Evolutionary conservation across 2,113 vertebrate species (phyloP), one percentile per base, ranked within the genome.

Genomic region (Muscicapa adusta): DNA sequence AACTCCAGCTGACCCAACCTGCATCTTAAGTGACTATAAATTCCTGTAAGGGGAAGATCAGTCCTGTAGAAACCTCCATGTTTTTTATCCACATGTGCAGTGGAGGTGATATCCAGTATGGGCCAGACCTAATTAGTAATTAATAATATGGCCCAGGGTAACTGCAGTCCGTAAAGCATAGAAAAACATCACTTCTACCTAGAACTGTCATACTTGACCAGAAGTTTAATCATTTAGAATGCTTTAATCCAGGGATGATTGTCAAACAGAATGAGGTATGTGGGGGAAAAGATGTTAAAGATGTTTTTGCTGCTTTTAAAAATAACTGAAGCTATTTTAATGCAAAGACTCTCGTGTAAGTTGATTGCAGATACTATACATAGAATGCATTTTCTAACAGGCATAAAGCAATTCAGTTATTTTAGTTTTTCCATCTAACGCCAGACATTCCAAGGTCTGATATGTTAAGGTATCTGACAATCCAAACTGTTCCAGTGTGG

Each of bases 351-450:
- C 66, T 15, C 45, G n/a, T 19, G 5, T 11, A 70, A 88, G n/a
- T 15, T 94, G 89, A 89, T 68, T 93, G 89, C 93, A 89, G 73
- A 17, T 45, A 13, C 66, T 82, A 85, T 75, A 89, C 31, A 72
- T 42, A 93, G 57, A 79, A 17, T 25, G 31, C 17, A 78, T 79
- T 65, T 74, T 82, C 12, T 50, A 89, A 72, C 36, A 85, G 66
- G 7, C 40, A 94, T 23, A 65, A 61, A 85, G 80, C 70, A 89
- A 77, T 54, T 8, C 18, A 38, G 56, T 51, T 78, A 92, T 86
- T 96, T 89, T 65, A 53, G 73, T 33, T 91, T 67, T 82, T 34
- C 42, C 33, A 73, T 33, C 25, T 65, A 92, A 67, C 2, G 3
- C 11, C 53, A 86, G 72, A 51, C 48, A 38, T n/a, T 80, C 70